Base-by-base conservation (phyloP, 2,113 vertebrate species). In the Misgurnus anguillicaudatus region DNA sequence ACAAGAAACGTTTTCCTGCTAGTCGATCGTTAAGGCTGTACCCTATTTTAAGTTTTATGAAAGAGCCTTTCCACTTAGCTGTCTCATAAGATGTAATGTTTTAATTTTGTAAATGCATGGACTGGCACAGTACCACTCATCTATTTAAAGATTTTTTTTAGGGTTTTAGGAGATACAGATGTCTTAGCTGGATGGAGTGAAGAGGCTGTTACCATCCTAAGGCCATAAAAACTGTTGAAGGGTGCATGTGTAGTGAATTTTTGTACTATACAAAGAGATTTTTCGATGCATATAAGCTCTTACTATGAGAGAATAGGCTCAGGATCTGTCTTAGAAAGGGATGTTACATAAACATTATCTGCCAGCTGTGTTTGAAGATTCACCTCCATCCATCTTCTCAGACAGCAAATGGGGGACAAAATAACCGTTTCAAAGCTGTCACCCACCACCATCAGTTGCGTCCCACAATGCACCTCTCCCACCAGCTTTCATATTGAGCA, bases 101-200 rank as follows among this genome's bases (percentile, higher is more conserved):
- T 87, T 91, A 60, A 92, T 93, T 90, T 90, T 80, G 86, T 85
- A 92, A 93, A 92, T 93, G 91, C 91, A 91, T 66, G 79, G 47
- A 84, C 81, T 93, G 90, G 90, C 87, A 82, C 63, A 57, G 67
- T 41, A 67, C 36, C 16, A 8, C 38, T 75, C 24, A 11, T 75
- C 73, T 60, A 75, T 51, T 75, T 75, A 75, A 58, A 62, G 61
- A 75, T 9, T 31, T 71, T 83, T 79, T 77, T 42, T 24, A 48
- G 71, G 77, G 60, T 58, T 77, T 68, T 41, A 85, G 75, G n/a
- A 76, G 66, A 62, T 67, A 77, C 31, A 63, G 83, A 85, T 86
- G 90, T 71, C 88, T 88, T 91, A 90, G 89, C 83, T 78, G 83
- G 85, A 84, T 63, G 81, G 87, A 83, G 80, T 89, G 81, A 88